Percentiles rank a stretch among this genome's conserved stretches.
phyloP scores from a whole-genome alignment of 2,113 vertebrate genomes.

The Halichoerus grypus region DNA sequence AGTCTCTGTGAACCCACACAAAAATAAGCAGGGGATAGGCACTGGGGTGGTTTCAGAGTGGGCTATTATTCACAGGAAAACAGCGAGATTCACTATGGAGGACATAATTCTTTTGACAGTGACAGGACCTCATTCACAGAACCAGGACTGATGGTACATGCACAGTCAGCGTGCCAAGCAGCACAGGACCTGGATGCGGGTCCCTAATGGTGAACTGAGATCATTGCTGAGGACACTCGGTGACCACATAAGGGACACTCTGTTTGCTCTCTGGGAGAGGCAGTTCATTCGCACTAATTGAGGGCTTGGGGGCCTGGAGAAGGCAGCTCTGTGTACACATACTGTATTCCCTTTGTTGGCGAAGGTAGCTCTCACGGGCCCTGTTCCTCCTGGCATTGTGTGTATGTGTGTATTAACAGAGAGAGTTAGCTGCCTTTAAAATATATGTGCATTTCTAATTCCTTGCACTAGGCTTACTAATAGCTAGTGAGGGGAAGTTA shows the following conservation, averaged over 20 bases:
- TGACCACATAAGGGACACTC: conserved; percentile 82
- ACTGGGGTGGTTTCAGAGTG: conserved; percentile 68
- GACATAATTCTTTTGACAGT: conserved; percentile 80
- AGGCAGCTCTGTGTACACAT: conserved; percentile 81
- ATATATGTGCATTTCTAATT: conserved; percentile 76
- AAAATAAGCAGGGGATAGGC: conserved; percentile 63
- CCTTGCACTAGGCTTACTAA: conserved; percentile 67
- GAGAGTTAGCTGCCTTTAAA: conserved; percentile 72
- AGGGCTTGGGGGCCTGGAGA: conserved; percentile 68
- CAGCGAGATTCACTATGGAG: conserved; percentile 80
- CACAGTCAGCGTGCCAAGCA: conserved; percentile 77
- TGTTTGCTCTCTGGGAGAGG: conserved; percentile 82
- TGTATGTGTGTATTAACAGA: conserved; percentile 57
- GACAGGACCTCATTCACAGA: conserved; percentile 81
- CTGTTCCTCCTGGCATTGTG: conserved; percentile 69
- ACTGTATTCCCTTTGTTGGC: conserved; percentile 83
- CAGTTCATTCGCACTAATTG: conserved; percentile 82
- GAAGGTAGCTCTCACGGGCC: conserved; percentile 78
- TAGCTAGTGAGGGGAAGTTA: conserved; percentile 61
- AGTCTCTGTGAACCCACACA: conserved; percentile 76
- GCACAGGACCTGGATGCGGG: conserved; percentile 71
- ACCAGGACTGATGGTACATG: conserved; percentile 76
- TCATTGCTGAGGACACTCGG: conserved; percentile 74
- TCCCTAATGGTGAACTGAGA: conserved; percentile 82
- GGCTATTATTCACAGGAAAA: conserved; percentile 79